phyloP scores from a whole-genome alignment of 1,140 invertebrate genomes.

The Drosophila asahinai region DNA sequence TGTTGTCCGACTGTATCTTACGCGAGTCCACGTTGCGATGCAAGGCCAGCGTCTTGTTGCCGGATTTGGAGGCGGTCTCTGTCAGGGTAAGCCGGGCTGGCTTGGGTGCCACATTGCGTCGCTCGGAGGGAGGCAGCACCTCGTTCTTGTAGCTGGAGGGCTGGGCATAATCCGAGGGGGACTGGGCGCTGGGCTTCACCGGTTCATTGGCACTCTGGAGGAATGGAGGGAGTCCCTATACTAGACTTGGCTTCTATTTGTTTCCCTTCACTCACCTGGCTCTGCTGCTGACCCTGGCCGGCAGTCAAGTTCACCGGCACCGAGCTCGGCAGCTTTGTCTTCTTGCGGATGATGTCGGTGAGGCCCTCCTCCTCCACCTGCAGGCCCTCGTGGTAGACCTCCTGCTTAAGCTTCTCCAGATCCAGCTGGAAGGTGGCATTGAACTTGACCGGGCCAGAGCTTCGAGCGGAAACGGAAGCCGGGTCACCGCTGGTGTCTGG shows the following conservation, averaged over 20 bases:
- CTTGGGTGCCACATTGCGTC: slow-evolving; percentile 11
- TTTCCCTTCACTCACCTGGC: slow-evolving; percentile 29
- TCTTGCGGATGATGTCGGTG: slow-evolving; percentile 89
- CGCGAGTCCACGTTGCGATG: slow-evolving; percentile 79
- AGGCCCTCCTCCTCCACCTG: slow-evolving; percentile 93
- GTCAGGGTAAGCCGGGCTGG: slow-evolving; percentile 12
- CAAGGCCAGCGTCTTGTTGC: slow-evolving; percentile 59
- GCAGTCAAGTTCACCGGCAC: slow-evolving; percentile 18
- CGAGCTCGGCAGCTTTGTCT: slow-evolving; percentile 87
- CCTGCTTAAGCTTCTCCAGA: slow-evolving; percentile 91
- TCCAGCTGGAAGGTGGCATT: slow-evolving; percentile 90
- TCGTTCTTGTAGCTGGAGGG: slow-evolving; percentile 75
- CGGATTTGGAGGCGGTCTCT: slow-evolving; percentile 25
- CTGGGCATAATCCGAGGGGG: slow-evolving; percentile 58
- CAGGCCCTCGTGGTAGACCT: slow-evolving; percentile 91
- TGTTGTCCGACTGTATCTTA: slow-evolving; percentile 85
- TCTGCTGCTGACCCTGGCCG: slow-evolving; percentile 68
- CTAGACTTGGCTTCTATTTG: not conserved
- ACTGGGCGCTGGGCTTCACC: slow-evolving; percentile 53
- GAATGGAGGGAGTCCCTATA: not conserved
- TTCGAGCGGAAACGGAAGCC: slow-evolving; percentile 15
- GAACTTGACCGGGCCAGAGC: slow-evolving; percentile 69
- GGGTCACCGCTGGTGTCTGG: slow-evolving; percentile 16
- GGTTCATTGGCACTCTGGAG: slow-evolving; percentile 71
- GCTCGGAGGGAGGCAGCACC: slow-evolving; percentile 43